Conservation (phyloP, 2,113 vertebrate species). For the Rhombomys opimus region DNA sequence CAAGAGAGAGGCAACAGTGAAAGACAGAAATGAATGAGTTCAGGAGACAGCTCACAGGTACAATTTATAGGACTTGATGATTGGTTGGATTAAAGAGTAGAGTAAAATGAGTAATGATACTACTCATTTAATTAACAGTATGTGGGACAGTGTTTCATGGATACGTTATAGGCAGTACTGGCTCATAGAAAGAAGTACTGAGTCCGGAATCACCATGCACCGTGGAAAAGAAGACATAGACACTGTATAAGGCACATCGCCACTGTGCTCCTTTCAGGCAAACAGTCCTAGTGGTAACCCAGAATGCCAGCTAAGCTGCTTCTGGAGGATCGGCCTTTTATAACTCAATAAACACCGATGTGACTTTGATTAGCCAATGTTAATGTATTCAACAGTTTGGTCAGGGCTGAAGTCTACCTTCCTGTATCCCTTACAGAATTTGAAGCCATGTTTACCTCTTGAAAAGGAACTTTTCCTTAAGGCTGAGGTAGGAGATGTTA, state of each 20-base stretch:
- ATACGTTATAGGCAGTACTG: not conserved
- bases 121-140: not conserved
- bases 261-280: not conserved
- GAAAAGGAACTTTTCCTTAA: slow-evolving; percentile 55
- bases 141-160: not conserved
- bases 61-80: not conserved
- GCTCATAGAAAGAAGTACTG: not conserved
- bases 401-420: not conserved
- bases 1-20: not conserved
- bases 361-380: not conserved
- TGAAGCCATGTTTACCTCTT: slow-evolving; percentile 62
- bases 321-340: not conserved
- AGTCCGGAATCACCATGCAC: not conserved
- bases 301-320: not conserved
- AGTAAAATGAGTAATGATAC: not conserved
- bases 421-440: not conserved
- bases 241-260: not conserved
- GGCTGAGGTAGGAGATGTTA: slow-evolving; percentile 54
- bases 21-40: not conserved
- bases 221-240: not conserved
- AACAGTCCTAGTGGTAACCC: not conserved
- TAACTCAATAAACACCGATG: not conserved
- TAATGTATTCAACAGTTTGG: not conserved
- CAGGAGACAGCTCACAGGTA: not conserved
- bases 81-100: not conserved